phyloP scores from a whole-genome alignment of 1,140 invertebrate genomes.

The Phthorimaea operculella region DNA sequence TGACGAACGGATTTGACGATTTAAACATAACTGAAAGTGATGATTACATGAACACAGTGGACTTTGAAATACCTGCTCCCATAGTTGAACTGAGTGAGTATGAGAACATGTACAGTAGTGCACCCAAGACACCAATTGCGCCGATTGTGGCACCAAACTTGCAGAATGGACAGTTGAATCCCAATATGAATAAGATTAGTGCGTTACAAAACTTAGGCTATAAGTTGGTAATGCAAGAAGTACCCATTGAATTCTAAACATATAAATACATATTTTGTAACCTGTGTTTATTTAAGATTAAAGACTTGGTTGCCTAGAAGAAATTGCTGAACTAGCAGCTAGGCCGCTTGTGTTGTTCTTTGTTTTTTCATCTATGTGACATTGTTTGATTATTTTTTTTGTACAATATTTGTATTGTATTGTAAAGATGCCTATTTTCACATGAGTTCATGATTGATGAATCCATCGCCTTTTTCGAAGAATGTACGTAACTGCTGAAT shows the following conservation, averaged over 20 bases:
- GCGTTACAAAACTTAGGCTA: constrained; percentile 21
- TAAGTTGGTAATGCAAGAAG: constrained; percentile 44
- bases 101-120: constrained; percentile 17
- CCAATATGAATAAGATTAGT: too few relatives aligned
- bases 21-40: constrained; percentile 26
- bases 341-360: too few relatives aligned
- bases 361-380: too few relatives aligned
- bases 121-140: constrained; percentile 12
- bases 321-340: too few relatives aligned
- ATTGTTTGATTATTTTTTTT: too few relatives aligned
- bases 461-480: too few relatives aligned
- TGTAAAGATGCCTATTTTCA: too few relatives aligned
- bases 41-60: constrained; percentile 34
- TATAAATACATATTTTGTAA: not conserved
- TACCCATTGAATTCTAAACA: constrained; percentile 50
- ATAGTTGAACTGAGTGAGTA: constrained; percentile 38
- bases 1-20: constrained; percentile 24
- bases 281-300: too few relatives aligned
- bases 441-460: too few relatives aligned
- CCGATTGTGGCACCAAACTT: not conserved
- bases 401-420: too few relatives aligned
- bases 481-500: too few relatives aligned
- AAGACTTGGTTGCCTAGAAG: too few relatives aligned
- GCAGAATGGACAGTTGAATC: not conserved
- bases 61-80: constrained; percentile 48